Evolutionary conservation across 2,888 invertebrate species (phyloP), one percentile per base, ranked within the genome.

Genomic region (Polydrusus cervinus): DNA sequence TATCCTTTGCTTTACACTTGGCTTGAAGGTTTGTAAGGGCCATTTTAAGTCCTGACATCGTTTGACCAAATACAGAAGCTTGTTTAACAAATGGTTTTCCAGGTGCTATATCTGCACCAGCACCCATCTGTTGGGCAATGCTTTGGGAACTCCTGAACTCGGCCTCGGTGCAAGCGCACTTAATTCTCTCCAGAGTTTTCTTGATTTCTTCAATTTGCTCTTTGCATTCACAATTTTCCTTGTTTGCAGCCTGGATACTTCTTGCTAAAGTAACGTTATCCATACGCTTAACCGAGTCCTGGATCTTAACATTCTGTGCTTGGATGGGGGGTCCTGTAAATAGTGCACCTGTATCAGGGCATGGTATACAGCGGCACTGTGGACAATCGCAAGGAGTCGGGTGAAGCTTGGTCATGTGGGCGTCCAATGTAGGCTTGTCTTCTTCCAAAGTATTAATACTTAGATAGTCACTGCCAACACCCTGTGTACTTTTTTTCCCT

Each of bases 1-100:
- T 80, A 78, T 86, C 87, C 72, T 86, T 86, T 5, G 83, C 82
- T 64, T 80, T 82, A 71, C 86, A 86, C 72, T 86, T 86, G 30
- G 82, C 79, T 74, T 85, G 83, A 18, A 86, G 76, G 43, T 81
- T 82, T 6, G 78, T 75, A 47, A 86, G 74, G 10, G 85, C 84
- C 75, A 85, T 73, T 71, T 85, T 83, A 47, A 87, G 73, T 10
- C 83, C 84, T 0, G 83, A 83, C 80, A 83, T 81, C 6, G 84
- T 83, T 49, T 81, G 81, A 9, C 81, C 82, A 70, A 83, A 83
- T 13, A 71, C 74, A 0, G 82, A 80, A 0, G 82, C 81, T 70
- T 81, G 79, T 68, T 83, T 82, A 0, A 82, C 79, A 20, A 81
- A 79, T 8, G 81, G 80, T 40, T 79, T 79, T 11, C 18, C 61